Percentiles rank a stretch among this genome's conserved stretches.
These are phyloP conservation scores for Plumapathes pennacea DNA, from an alignment of 92 coral and sea anemone species.

Conservation along the genomic window DNA sequence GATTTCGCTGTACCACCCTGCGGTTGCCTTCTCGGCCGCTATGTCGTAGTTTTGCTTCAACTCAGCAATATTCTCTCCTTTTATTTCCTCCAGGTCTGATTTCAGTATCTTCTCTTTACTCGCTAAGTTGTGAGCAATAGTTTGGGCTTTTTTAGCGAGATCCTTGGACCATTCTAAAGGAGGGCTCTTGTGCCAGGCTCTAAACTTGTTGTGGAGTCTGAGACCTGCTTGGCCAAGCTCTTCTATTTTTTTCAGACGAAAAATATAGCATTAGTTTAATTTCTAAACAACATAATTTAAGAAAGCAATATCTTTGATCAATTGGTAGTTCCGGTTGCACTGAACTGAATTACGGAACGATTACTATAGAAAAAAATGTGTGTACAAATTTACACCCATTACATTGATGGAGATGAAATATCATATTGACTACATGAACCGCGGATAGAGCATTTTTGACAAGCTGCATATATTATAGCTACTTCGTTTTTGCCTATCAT, in stretches of 20 bases:
- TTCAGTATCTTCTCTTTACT: slow-evolving; percentile 15
- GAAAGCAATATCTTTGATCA: too few relatives aligned
- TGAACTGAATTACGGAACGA: too few relatives aligned
- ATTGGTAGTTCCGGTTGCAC: too few relatives aligned
- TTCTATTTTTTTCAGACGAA: slow-evolving; percentile 58
- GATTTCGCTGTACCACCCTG: slow-evolving; percentile 77
- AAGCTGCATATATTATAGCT: too few relatives aligned
- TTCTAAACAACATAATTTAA: too few relatives aligned
- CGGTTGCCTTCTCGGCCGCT: slow-evolving; percentile 78
- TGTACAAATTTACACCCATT: too few relatives aligned
- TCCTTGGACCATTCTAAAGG: slow-evolving; percentile 69
- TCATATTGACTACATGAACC: too few relatives aligned
- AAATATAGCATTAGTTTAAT: too few relatives aligned
- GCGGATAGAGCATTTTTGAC: too few relatives aligned
- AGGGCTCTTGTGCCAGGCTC: slow-evolving; percentile 78
- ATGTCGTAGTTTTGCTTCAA: slow-evolving; percentile 54
- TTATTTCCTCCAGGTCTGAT: slow-evolving; percentile 30
- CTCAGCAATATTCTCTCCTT: slow-evolving; percentile 72
- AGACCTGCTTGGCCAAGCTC: slow-evolving; percentile 80
- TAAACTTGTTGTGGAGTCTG: slow-evolving; percentile 70
- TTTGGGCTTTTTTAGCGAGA: slow-evolving; percentile 67
- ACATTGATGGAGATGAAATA: too few relatives aligned
- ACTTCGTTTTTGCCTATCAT: too few relatives aligned
- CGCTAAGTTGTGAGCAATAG: slow-evolving; percentile 46
- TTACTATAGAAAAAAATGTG: too few relatives aligned